Evolutionary conservation across 2,888 invertebrate species (phyloP), one percentile per base, ranked within the genome.

Genomic region (Silvanus unidentatus): DNA sequence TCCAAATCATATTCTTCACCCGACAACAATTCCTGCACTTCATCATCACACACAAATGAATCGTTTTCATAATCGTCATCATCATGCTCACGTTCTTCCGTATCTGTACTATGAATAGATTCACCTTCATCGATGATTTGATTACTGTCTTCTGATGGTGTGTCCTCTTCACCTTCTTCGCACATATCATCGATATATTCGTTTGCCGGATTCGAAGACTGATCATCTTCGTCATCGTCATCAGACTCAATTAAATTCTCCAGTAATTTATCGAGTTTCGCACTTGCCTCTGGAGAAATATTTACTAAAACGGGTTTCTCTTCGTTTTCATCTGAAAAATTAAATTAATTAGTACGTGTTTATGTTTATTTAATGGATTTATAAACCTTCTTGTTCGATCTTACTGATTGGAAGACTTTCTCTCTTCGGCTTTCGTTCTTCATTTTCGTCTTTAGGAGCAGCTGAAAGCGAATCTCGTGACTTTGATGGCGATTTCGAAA

Each of bases 131-230:
- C 69, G 2, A 61, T 49, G 16, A 72, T 69, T 30, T 66, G 64
- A 49, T 70, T 71, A 42, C 69, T 69, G 16, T 57, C 67, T 54
- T 68, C 67, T 28, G 66, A 65, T 9, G 69, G 66, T 2, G 67
- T 68, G 40, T 68, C 69, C 54, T 70, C 70, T 52, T 69, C 66
- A 11, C 64, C 69, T 61, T 71, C 71, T 44, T 63, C 63, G 10
- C 69, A 70, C 57, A 62, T 60, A n/a, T 12, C 32, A 32, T 32
- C 32, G 13, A 32, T 5, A 3, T 8, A 32, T 8, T n/a, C n/a
- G 10, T 32, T 32, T n/a, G 32, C 5, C 8, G 8, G 8, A 8
- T 8, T 10, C 8, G 8, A 8, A 35, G 29, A 28, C 22, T 41
- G 36, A 10, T 46, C 14, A 11, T 49, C 47, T 13, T 50, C 43